Percentiles rank a stretch among this genome's conserved stretches.
Conservation (phyloP, 2,888 invertebrate species). For the Clepsis dumicolana region DNA sequence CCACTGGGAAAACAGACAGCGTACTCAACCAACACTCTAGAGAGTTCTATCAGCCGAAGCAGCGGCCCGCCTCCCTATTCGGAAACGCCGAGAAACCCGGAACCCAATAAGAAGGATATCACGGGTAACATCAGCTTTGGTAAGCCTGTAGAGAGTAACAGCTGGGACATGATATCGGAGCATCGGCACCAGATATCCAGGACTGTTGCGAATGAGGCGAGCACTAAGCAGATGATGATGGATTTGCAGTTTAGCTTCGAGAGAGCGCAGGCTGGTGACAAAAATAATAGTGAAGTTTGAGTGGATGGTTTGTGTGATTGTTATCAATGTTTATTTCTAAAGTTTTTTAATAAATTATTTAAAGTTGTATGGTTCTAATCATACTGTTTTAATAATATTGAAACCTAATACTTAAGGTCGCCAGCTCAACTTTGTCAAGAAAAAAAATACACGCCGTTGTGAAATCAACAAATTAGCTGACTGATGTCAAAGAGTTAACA, state of each 20-base stretch:
- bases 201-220: constrained; percentile 48
- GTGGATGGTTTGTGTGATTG: not conserved
- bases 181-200: constrained; percentile 77
- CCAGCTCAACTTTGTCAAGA: no score
- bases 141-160: constrained; percentile 65
- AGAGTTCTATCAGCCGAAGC: constrained; percentile 74
- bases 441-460: no score
- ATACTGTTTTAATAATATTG: not conserved
- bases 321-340: not conserved
- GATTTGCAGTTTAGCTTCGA: constrained; percentile 69
- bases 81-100: constrained; percentile 47
- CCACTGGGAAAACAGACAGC: constrained; percentile 38
- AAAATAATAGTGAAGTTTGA: constrained; percentile 67
- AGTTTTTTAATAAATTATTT: constrained; percentile 11
- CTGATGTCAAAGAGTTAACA: no score
- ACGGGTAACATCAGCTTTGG: constrained; percentile 67
- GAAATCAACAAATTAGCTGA: no score
- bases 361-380: not conserved
- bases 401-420: no score
- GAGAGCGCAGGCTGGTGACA: constrained; percentile 41
- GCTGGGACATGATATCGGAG: constrained; percentile 84
- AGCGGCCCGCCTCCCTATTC: constrained; percentile 77
- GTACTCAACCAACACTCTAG: constrained; percentile 70
- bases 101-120: constrained; percentile 56
- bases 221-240: constrained; percentile 61